Conservation (phyloP, 2,113 vertebrate species). For the Stegastes partitus region DNA sequence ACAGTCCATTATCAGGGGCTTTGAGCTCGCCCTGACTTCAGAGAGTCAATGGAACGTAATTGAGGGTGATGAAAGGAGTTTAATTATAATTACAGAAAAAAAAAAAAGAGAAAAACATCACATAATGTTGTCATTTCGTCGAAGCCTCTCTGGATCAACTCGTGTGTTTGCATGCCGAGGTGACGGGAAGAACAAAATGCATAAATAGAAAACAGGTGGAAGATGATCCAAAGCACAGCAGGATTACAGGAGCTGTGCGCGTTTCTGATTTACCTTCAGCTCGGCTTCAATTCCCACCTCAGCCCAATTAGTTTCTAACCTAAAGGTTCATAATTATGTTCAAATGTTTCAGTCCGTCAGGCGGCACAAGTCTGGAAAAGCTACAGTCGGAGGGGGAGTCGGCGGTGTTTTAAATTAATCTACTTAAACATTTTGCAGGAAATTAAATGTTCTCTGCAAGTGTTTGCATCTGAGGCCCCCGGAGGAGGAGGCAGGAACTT, state of each 20-base stretch:
- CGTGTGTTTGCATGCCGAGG: neutral
- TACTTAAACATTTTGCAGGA: too few relatives aligned
- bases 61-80: slow-evolving; percentile 69
- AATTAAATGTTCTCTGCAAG: too few relatives aligned
- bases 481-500: too few relatives aligned
- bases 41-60: slow-evolving; percentile 60
- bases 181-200: too few relatives aligned
- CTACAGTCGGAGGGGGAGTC: too few relatives aligned
- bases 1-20: slow-evolving; percentile 40
- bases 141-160: neutral
- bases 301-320: slow-evolving; percentile 8
- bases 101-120: neutral
- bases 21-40: slow-evolving; percentile 40
- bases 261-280: slow-evolving; percentile 19
- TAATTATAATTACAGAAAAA: slow-evolving; percentile 71
- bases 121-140: slow-evolving; percentile 43
- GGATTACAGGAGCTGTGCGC: neutral
- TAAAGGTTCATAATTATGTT: slow-evolving; percentile 14
- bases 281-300: slow-evolving; percentile 5
- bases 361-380: too few relatives aligned
- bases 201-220: neutral
- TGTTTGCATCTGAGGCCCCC: too few relatives aligned
- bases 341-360: neutral
- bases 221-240: neutral
- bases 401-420: too few relatives aligned